Evolutionary conservation across 2,113 vertebrate species (phyloP).

Genomic region (Channa argus): DNA sequence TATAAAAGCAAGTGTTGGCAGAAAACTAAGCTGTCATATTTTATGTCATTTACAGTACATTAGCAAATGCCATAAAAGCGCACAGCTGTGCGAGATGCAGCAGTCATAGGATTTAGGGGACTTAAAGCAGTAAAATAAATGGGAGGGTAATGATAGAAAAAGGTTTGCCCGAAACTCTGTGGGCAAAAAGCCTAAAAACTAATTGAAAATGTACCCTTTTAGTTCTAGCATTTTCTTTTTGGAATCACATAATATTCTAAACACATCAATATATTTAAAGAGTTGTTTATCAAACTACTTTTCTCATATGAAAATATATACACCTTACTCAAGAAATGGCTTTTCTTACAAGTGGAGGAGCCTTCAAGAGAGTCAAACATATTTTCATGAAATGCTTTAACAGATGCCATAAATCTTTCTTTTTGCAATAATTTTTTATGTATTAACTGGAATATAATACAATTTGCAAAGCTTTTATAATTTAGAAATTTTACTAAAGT

Average conservation of each 20-base stretch:
- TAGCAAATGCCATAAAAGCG: conserved; percentile 80
- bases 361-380: conserved; percentile 4
- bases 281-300: conserved; percentile 56
- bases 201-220: conserved; percentile 52
- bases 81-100: conserved; percentile 77
- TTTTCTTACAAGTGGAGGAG: background rate
- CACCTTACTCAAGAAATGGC: background rate
- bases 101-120: conserved; percentile 73
- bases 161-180: conserved; percentile 48
- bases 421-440: conserved; percentile 2
- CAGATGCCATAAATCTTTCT: conserved; percentile 12
- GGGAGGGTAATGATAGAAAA: conserved; percentile 64
- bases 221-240: conserved; percentile 33
- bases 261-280: conserved; percentile 38
- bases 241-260: conserved; percentile 36
- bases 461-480: background rate
- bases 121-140: conserved; percentile 77
- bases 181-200: conserved; percentile 56
- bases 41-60: conserved; percentile 83
- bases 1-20: conserved; percentile 73
- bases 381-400: conserved; percentile 7
- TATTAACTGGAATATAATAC: background rate
- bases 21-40: conserved; percentile 79
- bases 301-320: conserved; percentile 36
- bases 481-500: background rate